phyloP scores from a whole-genome alignment of 1,140 invertebrate species.

The Aphelinus certus region DNA sequence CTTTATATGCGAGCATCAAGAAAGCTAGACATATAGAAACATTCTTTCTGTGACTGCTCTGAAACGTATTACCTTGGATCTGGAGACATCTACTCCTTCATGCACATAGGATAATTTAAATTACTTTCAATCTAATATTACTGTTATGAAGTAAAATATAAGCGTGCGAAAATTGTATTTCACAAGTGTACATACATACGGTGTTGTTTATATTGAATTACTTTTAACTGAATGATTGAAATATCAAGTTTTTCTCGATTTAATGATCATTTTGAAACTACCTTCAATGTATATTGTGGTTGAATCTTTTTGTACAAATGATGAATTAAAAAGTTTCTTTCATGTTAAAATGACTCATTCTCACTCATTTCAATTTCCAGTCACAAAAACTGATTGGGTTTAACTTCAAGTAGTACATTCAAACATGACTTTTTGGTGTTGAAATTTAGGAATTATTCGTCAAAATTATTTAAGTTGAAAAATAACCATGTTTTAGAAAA shows the following conservation, averaged over 20 bases:
- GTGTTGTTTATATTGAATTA: conserved; percentile 23
- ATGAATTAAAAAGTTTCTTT: conserved; percentile 48
- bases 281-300: conserved; percentile 31
- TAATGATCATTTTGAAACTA: conserved; percentile 29
- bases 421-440: not conserved
- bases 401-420: conserved; percentile 25
- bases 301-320: conserved; percentile 54
- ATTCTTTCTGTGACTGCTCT: not conserved
- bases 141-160: conserved; percentile 14
- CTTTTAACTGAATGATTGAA: conserved; percentile 23
- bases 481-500: not conserved
- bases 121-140: not conserved
- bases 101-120: not conserved
- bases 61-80: too few species aligned
- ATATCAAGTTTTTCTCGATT: conserved; percentile 24
- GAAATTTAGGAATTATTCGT: conserved; percentile 1
- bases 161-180: conserved; percentile 20
- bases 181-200: conserved; percentile 25
- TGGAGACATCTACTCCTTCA: not conserved
- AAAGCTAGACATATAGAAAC: not conserved
- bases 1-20: not conserved
- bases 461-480: conserved; percentile 15
- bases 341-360: conserved; percentile 5
- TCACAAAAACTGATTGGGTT: not conserved
- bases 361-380: too few species aligned